A percentile compares a stretch with the other conserved stretches of the same genome.
phyloP scores from a whole-genome alignment of 2,888 invertebrate genomes.

The Rotaria magnacalcarata region DNA sequence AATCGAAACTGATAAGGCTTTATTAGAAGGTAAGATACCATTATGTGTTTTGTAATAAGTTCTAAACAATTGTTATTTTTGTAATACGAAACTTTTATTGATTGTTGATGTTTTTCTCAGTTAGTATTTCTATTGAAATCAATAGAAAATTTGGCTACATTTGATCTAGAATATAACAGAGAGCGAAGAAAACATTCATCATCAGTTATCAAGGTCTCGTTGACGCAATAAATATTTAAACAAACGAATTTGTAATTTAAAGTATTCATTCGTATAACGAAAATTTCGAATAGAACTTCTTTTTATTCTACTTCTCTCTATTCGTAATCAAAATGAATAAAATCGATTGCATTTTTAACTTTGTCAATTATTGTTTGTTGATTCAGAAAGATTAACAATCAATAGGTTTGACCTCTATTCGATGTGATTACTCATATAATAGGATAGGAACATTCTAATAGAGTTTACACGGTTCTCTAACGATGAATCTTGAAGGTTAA shows the following conservation, averaged over 20 bases:
- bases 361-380: neutral
- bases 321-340: neutral
- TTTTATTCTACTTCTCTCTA: neutral
- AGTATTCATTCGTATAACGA: neutral
- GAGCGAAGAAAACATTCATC: too few relatives aligned
- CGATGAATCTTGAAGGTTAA: neutral
- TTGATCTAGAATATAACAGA: too few relatives aligned
- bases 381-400: neutral
- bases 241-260: neutral
- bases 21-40: slow-evolving; percentile 68
- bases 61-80: neutral
- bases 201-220: too few relatives aligned
- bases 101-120: too few relatives aligned
- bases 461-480: too few relatives aligned
- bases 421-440: neutral
- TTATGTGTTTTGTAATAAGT: neutral
- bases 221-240: too few relatives aligned
- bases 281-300: neutral
- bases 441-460: neutral
- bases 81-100: too few relatives aligned
- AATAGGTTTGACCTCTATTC: neutral
- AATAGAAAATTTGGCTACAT: too few relatives aligned
- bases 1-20: slow-evolving; percentile 50
- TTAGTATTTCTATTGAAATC: too few relatives aligned
- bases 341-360: neutral